Base-by-base conservation (phyloP, 1,140 invertebrate species). In the Piezodorus guildinii region DNA sequence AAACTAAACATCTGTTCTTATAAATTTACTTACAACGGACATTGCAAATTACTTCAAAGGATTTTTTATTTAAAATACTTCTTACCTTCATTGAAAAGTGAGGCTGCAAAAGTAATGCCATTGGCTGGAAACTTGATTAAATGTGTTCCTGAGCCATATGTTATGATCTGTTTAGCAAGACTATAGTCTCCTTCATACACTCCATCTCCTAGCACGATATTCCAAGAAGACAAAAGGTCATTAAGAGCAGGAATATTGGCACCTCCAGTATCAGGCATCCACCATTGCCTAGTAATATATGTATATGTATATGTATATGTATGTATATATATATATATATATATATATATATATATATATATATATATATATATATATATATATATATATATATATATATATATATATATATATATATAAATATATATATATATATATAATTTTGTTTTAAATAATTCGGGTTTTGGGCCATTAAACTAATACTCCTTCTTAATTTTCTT, bases 241-340 rank as follows among this genome's bases (percentile, higher is more conserved):
- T 97, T 97, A 43, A 97, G 73, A 2, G 94, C 93, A 8, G 94
- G 94, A 62, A 97, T 81, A 77, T 97, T 97, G 1, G 91, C 82
- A 5, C 94, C 94, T n/a, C 95, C 94, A 0, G 92, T 95, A 71
- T 94, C 90, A 8, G 93, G 92, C 77, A 91, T 86, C 90, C 91
- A 91, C 83, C 81, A 83, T 68, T 84, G 80, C 66, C 84, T 84
- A 56, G 52, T 39, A 39, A 12, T 39, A 39, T 10, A 39, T 6
- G 12, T 10, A 65, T 60, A 66, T 14, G 19, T 16, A 68, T 43
- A 19, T 52, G n/a, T n/a, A n/a, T n/a, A n/a, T n/a, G n/a, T n/a
- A n/a, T n/a, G n/a, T n/a, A n/a, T n/a, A n/a, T n/a, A n/a, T n/a
- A n/a, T n/a, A 21, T 5, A 12, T 21, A 51, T 4, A 51, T 51